Evolutionary conservation across 2,113 vertebrate genomes (phyloP), one percentile per base, ranked within the genome.

Genomic region (Narcine bancroftii): DNA sequence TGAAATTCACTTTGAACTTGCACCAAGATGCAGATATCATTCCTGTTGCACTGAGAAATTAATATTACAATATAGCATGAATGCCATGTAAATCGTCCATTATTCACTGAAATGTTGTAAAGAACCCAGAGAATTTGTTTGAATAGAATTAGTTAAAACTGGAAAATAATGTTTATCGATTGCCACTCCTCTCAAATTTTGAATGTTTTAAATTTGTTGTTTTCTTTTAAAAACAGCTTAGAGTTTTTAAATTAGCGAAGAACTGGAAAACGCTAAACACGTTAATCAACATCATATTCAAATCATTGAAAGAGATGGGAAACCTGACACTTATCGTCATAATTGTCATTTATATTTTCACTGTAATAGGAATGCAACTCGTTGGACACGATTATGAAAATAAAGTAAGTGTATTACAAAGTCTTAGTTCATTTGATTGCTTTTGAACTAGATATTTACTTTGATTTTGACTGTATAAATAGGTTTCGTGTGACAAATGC

Each of bases 221-320:
- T 79, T 92, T 47, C 36, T 60, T 92, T 77, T 83, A 65, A 24
- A 33, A 60, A 75, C 92, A 92, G 92, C 92, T 92, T 42, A 92
- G 87, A 92, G 92, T 92, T 71, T 92, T 92, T 87, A 92, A 92
- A 92, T 87, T 92, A 45, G 92, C 92, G 50, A 92, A 92, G 66
- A 92, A 92, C 29, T 92, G 92, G 92, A 92, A 92, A 77, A 92
- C 92, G 39, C 71, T 92, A 33, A 92, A 92, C n/a, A 56, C 53
- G 11, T 85, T 92, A 33, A 92, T 92, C 69, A 89, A 69, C 45
- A 85, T 92, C 1, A 92, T 92, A 42, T 91, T 91, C 71, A 85
- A 69, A 72, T 89, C 92, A 26, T 60, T 92, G 26, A 92, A 76
- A 60, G 92, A 92, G 47, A 92, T 92, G 92, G 85, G 92, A 50